Percentiles rank a stretch among this genome's conserved stretches.
Conservation (phyloP, 2,797 vertebrate species). For the Helicolenus hilgendorfi region DNA sequence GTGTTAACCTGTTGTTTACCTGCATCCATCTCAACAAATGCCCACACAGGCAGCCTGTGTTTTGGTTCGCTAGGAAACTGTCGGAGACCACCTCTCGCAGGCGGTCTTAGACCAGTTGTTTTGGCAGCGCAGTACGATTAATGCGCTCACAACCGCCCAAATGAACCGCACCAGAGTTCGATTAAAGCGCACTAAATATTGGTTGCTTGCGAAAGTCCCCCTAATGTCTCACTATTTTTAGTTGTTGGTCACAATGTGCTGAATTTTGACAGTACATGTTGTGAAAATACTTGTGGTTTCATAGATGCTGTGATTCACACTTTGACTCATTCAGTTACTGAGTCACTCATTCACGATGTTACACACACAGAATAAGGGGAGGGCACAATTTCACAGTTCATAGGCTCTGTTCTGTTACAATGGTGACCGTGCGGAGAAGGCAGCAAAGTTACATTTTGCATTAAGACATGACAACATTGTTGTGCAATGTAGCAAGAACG, state of each 20-base stretch:
- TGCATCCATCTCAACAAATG: no score
- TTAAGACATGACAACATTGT: background rate
- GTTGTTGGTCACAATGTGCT: background rate
- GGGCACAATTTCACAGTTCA: background rate
- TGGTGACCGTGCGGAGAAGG: background rate
- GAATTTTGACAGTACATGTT: background rate
- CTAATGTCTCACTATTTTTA: background rate
- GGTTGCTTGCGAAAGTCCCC: no score
- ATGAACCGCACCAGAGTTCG: no score
- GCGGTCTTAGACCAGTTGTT: no score
- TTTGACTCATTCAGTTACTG: constrained; percentile 31
- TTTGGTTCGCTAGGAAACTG: no score
- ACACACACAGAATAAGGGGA: background rate
- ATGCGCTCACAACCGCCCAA: no score
- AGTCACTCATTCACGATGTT: constrained; percentile 27
- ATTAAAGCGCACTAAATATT: no score
- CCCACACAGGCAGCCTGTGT: no score
- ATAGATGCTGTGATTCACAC: background rate
- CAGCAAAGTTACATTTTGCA: background rate
- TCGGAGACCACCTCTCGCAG: no score
- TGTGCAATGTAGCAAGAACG: background rate
- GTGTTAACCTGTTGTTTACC: no score
- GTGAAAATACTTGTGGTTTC: background rate
- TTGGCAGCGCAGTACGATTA: no score
- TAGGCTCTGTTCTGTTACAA: background rate